Evolutionary conservation across 2,797 vertebrate genomes (phyloP), one percentile per base, ranked within the genome.

Genomic region (Luscinia megarhynchos): DNA sequence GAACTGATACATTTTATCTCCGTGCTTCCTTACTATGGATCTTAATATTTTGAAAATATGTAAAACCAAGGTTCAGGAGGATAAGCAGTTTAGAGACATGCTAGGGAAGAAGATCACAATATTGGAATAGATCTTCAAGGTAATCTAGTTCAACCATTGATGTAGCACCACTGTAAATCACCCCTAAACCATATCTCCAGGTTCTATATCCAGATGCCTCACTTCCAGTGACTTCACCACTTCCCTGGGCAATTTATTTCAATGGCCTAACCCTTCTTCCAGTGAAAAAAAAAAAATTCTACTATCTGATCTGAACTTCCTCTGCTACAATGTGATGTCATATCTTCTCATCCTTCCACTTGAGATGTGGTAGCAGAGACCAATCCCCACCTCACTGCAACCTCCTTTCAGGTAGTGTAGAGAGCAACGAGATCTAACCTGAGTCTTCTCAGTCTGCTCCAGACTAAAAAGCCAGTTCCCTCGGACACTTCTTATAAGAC

Each of bases 381-480:
- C 5, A 22, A 6, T 1, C 4, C 15, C 6, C 17, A 45, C 15
- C n/a, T 46, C 15, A 20, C 3, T 4, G 4, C 7, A 45, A 30
- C 5, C 12, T 53, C 21, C 12, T 59, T 34, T 34, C n/a, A 64
- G 32, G 9, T 6, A 29, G 11, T 29, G 2, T 5, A 62, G 36
- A n/a, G 15, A 48, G 7, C 15, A 75, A 27, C 1, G 12, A 51
- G 8, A 27, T 23, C 10, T 46, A 70, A 51, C 12, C 10, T 23
- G 38, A 51, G 9, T 26, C 13, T 77, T 6, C 10, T 70, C 38
- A 22, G 3, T 16, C 10, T 48, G 12, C 32, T 63, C 36, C 38
- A 70, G 27, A 11, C 14, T 13, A 8, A 38, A 57, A 2, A 23
- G 9, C 0, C 8, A 51, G 11, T 30, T 89, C 10, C 14, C 19